A percentile compares a stretch with the other conserved stretches of the same genome.
Evolutionary conservation across 2,797 vertebrate genomes (phyloP).

Genomic region (Scyliorhinus canicula): DNA sequence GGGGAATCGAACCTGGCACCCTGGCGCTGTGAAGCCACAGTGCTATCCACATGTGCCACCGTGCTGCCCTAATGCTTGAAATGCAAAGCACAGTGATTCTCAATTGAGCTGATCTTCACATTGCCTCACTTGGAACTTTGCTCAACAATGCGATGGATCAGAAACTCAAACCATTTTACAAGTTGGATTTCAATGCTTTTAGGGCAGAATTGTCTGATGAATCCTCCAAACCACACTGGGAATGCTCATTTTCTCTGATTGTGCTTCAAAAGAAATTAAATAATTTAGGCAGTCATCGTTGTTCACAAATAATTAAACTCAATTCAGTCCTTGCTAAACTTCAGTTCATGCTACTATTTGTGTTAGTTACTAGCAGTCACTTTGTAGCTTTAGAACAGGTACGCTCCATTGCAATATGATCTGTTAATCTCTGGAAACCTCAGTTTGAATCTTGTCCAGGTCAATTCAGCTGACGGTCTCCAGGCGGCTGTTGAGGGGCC

Average conservation of each 20-base stretch:
- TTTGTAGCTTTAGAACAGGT: not conserved
- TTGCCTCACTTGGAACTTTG: not conserved
- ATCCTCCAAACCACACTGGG: not conserved
- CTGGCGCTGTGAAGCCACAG: too few species aligned
- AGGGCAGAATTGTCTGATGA: not conserved
- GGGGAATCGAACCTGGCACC: too few species aligned
- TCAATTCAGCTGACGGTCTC: not conserved
- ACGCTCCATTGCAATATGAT: not conserved
- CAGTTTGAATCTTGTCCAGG: slow-evolving; percentile 2
- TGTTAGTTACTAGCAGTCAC: too few species aligned
- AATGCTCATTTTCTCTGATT: not conserved
- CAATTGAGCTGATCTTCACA: not conserved
- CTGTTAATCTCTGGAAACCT: not conserved
- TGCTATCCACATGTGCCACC: too few species aligned
- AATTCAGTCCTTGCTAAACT: not conserved
- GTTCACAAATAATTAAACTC: not conserved
- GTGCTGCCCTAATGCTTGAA: not conserved
- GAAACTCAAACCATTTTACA: not conserved
- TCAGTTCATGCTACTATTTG: not conserved
- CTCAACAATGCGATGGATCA: not conserved
- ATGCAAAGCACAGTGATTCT: not conserved
- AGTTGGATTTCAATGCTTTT: not conserved
- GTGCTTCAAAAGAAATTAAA: not conserved
- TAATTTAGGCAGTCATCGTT: not conserved
- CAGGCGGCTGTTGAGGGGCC: not conserved